Evolutionary conservation across 2,888 invertebrate species (phyloP).

Genomic region (Lycia hirtaria): DNA sequence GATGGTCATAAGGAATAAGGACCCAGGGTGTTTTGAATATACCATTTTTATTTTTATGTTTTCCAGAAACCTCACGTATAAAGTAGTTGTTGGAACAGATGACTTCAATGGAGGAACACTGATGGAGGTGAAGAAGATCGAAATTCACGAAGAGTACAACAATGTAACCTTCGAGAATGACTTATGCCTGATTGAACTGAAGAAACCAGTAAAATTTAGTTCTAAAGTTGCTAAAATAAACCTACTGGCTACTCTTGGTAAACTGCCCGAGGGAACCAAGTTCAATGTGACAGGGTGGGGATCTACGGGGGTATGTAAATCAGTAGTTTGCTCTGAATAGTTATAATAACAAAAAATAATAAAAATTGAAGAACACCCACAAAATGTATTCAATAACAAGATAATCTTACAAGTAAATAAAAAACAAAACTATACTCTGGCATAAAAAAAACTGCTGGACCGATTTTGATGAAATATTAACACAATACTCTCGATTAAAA

Average conservation of each 20-base stretch:
- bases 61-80: neutral
- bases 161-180: neutral
- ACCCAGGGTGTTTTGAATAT: too few relatives aligned
- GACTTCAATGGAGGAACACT: neutral
- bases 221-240: slow-evolving; percentile 9
- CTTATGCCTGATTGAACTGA: slow-evolving; percentile 25
- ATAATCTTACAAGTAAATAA: too few relatives aligned
- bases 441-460: too few relatives aligned
- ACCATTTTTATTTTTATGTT: too few relatives aligned
- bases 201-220: slow-evolving; percentile 14
- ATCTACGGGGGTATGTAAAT: neutral
- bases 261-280: neutral
- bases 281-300: slow-evolving; percentile 13
- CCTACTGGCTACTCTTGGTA: neutral
- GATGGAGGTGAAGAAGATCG: slow-evolving; percentile 1
- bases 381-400: too few relatives aligned
- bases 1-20: too few relatives aligned
- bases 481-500: too few relatives aligned
- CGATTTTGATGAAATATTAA: too few relatives aligned
- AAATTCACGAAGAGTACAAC: neutral
- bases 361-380: too few relatives aligned
- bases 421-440: too few relatives aligned
- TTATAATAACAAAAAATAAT: too few relatives aligned
- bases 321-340: too few relatives aligned
- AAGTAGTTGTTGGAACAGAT: slow-evolving; percentile 13